Evolutionary conservation across 2,113 vertebrate species (phyloP).

Genomic region (Acrocephalus arundinaceus): DNA sequence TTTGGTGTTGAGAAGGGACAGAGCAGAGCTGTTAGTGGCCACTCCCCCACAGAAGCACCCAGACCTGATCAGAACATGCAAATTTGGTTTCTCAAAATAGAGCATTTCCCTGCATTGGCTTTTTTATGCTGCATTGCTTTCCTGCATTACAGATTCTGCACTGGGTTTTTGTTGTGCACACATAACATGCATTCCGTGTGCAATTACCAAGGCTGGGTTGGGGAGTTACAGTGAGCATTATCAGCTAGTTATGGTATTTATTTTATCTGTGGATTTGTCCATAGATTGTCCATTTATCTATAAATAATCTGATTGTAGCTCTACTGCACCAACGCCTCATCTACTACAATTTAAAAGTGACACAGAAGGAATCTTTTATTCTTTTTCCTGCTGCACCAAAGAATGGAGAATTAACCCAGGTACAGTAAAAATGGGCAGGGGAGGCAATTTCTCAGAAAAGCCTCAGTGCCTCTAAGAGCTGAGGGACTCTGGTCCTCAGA

Average conservation of each 20-base stretch:
- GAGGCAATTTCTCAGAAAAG: neutral
- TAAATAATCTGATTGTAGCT: neutral
- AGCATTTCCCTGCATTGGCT: slow-evolving; percentile 6
- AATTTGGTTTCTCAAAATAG: neutral
- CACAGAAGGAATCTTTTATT: neutral
- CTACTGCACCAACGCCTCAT: neutral
- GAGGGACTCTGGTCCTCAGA: neutral
- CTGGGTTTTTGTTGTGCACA: fast-evolving
- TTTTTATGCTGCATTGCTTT: slow-evolving; percentile 31
- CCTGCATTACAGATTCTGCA: neutral
- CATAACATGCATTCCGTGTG: fast-evolving
- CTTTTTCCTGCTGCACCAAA: neutral
- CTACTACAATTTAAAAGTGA: neutral
- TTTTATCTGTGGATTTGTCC: neutral
- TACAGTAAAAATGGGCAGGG: fast-evolving
- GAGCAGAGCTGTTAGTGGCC: neutral
- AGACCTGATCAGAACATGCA: slow-evolving; percentile 36
- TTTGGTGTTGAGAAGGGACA: neutral
- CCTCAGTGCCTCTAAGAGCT: neutral
- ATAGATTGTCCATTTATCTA: neutral
- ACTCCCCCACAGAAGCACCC: neutral
- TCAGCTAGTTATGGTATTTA: fast-evolving
- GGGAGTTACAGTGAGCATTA: fast-evolving
- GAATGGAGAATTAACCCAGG: neutral
- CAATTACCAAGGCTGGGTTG: fast-evolving